Evolutionary conservation across 64 coral and sea anemone species (phyloP).

Genomic region (Pocillopora verrucosa): DNA sequence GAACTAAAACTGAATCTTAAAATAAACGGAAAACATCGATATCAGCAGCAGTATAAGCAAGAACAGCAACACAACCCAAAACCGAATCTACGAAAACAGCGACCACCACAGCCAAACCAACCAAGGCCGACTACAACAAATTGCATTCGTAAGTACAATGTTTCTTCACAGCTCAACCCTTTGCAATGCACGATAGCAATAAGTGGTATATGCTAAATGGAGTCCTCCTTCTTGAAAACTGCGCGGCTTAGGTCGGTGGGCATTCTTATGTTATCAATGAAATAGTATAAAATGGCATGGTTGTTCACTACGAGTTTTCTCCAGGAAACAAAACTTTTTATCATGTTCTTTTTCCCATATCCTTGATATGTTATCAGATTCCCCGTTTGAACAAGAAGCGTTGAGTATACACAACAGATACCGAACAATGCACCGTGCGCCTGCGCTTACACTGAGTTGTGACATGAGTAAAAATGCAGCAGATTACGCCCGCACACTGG

Average conservation of each 20-base stretch:
- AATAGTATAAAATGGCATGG: no score
- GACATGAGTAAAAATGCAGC: slow-evolving; percentile 57
- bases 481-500: slow-evolving; percentile 66
- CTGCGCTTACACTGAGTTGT: slow-evolving; percentile 68
- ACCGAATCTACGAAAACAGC: not conserved
- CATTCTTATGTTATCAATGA: no score
- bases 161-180: no score
- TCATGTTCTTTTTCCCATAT: not conserved
- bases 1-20: slow-evolving; percentile 18
- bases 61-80: not conserved
- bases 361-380: not conserved
- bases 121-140: not conserved
- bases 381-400: slow-evolving; percentile 65
- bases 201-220: no score
- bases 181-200: no score
- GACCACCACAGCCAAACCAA: not conserved
- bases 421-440: slow-evolving; percentile 64
- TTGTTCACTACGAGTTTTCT: no score
- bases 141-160: not conserved
- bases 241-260: no score
- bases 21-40: not conserved
- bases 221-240: no score
- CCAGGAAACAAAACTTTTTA: not conserved
- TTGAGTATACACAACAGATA: slow-evolving; percentile 79
- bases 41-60: not conserved